Evolutionary conservation across 2,797 vertebrate species (phyloP).

Genomic region (Ptychobarbus kaznakovi): DNA sequence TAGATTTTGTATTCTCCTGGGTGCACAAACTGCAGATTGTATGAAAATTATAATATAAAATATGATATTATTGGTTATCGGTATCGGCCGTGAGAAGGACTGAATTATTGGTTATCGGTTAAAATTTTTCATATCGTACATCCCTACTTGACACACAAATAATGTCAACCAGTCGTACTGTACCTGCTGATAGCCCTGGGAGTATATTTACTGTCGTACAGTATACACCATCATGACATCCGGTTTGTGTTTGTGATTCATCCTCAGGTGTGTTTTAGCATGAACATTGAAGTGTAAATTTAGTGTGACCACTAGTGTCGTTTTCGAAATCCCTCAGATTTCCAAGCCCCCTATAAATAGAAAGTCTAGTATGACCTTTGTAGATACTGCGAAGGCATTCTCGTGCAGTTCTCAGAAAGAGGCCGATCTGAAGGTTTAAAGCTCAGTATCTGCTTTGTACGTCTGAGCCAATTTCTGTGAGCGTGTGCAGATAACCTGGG

Average conservation of each 20-base stretch:
- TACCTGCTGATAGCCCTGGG: not conserved
- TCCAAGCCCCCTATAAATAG: slow-evolving; percentile 68
- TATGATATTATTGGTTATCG: no score
- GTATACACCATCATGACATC: not conserved
- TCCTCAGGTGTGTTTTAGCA: slow-evolving; percentile 2
- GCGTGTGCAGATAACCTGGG: slow-evolving; percentile 48
- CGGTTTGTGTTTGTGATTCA: slow-evolving; percentile 8
- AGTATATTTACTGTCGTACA: not conserved
- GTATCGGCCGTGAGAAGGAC: no score
- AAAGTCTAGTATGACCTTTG: slow-evolving; percentile 67
- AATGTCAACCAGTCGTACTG: not conserved
- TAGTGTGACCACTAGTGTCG: slow-evolving; percentile 47
- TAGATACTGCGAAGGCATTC: slow-evolving; percentile 39
- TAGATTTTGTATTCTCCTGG: no score
- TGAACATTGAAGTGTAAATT: slow-evolving; percentile 15
- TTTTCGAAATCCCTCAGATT: slow-evolving; percentile 58
- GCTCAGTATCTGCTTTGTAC: slow-evolving; percentile 48
- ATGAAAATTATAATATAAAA: no score
- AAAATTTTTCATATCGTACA: no score
- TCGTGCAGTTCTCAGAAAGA: slow-evolving; percentile 40
- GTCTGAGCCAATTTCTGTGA: slow-evolving; percentile 57
- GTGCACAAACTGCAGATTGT: no score
- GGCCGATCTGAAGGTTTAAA: slow-evolving; percentile 35
- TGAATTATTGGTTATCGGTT: no score
- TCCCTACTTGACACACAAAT: not conserved